phyloP scores from a whole-genome alignment of 92 coral and sea anemone genomes.

The Zoanthus gigantus region DNA sequence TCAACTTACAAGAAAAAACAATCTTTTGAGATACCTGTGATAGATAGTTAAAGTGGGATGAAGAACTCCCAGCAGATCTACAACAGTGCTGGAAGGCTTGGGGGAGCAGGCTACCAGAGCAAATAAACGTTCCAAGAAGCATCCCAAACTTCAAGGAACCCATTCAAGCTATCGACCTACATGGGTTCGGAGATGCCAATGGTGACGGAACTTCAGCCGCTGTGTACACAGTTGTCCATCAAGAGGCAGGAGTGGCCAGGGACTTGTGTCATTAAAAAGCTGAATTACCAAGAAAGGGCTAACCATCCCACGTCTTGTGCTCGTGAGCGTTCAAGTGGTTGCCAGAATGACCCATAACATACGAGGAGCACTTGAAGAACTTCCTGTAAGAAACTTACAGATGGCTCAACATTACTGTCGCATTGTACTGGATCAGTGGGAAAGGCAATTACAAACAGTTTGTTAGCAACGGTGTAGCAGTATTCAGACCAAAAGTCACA shows the following conservation, averaged over 20 bases:
- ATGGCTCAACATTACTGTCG: conserved; percentile 35
- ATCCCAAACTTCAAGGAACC: conserved; percentile 1
- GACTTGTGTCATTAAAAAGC: neutral
- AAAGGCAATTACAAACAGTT: conserved; percentile 24
- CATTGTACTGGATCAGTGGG: conserved; percentile 33
- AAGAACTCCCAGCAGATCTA: conserved; percentile 6
- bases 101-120: neutral
- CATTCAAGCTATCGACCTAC: neutral
- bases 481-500: conserved; percentile 22
- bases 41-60: neutral
- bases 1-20: neutral
- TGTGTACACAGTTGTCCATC: neutral
- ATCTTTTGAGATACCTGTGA: neutral
- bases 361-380: conserved; percentile 3
- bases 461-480: conserved; percentile 25
- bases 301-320: conserved; percentile 1
- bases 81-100: neutral
- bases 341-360: neutral
- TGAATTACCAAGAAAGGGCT: neutral
- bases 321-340: neutral
- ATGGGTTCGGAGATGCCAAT: neutral
- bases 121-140: neutral
- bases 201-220: conserved; percentile 6
- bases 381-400: conserved; percentile 10
- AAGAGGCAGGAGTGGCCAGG: conserved; percentile 1